Evolutionary conservation across 2,888 invertebrate genomes (phyloP), one percentile per base, ranked within the genome.

Genomic region (Volucella inanis): DNA sequence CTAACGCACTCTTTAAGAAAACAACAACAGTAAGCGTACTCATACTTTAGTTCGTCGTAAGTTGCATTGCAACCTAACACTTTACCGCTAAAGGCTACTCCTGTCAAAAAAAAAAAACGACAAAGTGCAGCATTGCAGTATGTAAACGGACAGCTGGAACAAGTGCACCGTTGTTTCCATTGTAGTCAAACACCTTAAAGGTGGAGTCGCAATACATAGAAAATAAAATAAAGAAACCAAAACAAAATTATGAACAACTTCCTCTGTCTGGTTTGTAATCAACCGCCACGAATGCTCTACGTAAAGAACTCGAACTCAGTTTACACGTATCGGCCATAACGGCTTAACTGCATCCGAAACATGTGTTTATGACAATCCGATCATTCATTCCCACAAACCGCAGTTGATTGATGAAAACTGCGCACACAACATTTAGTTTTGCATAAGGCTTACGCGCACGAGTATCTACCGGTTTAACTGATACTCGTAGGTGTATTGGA

Each of bases 321-420:
- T 41, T 54, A 45, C 67, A 67, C 61, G 62, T 62, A 52, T 22
- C 10, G 12, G 8, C 11, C 10, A 54, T 64, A 43, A 45, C 10
- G 41, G 43, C 47, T 55, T 61, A 72, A 72, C 72, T 61, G 54
- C 61, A 78, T 62, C 31, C 45, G 15, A 72, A 75, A 84, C 79
- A 79, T 65, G 64, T 79, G 83, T 84, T 79, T 75, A 79, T 79
- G 83, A 75, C 79, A 84, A 75, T 84, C 65, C 68, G 57, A 65
- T 68, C 62, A 64, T 78, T 83, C 72, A 83, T 70, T 78, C 41
- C 57, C 43, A 59, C 74, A 70, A 83, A 70, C 64, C 64, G 54
- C 74, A 57, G 64, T 78, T 78, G 78, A 78, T 75, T 84, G 72
- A 76, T 82, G 76, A 82, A 82, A 76, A 76, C 61, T 76, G 59